Conservation (phyloP, 64 coral and sea anemone genomes). For the Stylophora pistillata region DNA sequence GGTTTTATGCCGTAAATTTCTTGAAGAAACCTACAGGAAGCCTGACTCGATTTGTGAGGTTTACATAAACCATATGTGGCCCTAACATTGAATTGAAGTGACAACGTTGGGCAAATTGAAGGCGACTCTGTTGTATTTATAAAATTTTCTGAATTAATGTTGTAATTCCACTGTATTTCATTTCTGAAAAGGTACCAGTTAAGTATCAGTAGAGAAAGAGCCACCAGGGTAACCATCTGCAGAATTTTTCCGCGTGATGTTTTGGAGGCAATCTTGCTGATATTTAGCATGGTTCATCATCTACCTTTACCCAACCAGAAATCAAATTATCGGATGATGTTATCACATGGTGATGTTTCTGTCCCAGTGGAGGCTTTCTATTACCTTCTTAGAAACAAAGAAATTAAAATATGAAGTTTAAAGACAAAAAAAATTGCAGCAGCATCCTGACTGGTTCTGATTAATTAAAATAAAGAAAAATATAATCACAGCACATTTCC, state of each 20-base stretch:
- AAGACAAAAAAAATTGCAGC: too few species aligned
- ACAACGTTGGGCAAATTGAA: neutral
- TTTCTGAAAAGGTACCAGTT: constrained; percentile 1
- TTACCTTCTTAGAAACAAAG: too few species aligned
- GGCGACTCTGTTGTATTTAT: neutral
- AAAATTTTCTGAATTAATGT: neutral
- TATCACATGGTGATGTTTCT: too few species aligned
- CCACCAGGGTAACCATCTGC: neutral
- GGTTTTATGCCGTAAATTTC: constrained; percentile 17
- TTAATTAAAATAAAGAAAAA: neutral
- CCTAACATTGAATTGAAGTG: neutral
- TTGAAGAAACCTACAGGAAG: neutral
- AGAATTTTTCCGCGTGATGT: neutral
- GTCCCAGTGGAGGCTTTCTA: too few species aligned
- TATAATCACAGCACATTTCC: neutral
- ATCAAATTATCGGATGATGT: too few species aligned
- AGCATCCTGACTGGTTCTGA: constrained; percentile 12
- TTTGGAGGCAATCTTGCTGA: neutral
- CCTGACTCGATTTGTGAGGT: constrained; percentile 18
- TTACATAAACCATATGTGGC: constrained; percentile 29
- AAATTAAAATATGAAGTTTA: too few species aligned
- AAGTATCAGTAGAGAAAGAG: neutral
- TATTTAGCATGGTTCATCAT: too few species aligned
- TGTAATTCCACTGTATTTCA: neutral
- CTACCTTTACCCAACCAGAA: too few species aligned